Conservation (phyloP, 2,113 vertebrate genomes). For the Edolisoma coerulescens region DNA sequence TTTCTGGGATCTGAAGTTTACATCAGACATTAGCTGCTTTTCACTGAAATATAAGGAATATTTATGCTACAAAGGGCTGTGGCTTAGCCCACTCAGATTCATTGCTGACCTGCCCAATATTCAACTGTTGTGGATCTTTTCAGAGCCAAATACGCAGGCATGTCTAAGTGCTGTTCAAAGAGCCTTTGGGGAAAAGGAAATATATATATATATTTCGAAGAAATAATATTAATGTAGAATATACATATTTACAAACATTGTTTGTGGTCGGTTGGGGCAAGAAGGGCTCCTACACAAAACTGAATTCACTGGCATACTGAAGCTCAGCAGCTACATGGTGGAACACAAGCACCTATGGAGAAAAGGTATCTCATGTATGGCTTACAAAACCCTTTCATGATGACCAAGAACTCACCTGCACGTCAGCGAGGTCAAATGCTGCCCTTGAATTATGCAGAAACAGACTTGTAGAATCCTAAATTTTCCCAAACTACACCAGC, state of each 20-base stretch:
- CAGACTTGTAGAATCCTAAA: not conserved
- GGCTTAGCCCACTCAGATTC: not conserved
- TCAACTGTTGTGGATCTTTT: not conserved
- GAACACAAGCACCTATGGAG: not conserved
- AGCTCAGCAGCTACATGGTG: not conserved
- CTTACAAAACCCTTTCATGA: not conserved
- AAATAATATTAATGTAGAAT: not conserved
- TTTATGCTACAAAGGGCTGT: not conserved
- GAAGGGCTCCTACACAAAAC: not conserved
- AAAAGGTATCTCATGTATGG: not conserved
- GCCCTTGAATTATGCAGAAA: not conserved
- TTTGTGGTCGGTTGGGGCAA: not conserved
- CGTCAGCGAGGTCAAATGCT: not conserved
- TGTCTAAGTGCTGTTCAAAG: not conserved
- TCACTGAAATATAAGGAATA: not conserved
- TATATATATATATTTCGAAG: too few relatives aligned
- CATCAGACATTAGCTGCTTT: not conserved
- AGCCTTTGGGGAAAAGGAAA: not conserved
- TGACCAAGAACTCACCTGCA: not conserved
- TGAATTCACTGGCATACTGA: not conserved
- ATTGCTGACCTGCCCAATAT: not conserved
- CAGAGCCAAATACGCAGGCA: not conserved
- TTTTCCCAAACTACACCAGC: not conserved
- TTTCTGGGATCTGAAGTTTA: constrained; percentile 2
- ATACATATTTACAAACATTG: not conserved